Percentiles rank a stretch among this genome's conserved stretches.
Conservation (phyloP, 2,888 invertebrate genomes). For the Lasioglossum vierecki region DNA sequence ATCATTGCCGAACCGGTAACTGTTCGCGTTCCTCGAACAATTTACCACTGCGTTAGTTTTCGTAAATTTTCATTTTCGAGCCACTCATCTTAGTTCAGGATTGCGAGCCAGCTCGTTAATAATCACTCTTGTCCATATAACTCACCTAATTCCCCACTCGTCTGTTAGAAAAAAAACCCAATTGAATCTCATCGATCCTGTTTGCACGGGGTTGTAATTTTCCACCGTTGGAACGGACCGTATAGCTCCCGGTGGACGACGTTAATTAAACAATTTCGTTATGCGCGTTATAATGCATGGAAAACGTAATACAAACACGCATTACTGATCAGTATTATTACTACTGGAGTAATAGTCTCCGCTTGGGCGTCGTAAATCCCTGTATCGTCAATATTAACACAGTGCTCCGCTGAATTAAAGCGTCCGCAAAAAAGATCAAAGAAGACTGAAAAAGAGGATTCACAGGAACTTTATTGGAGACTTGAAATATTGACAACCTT, state of each 20-base stretch:
- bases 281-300: background rate
- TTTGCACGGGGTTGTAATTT: background rate
- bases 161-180: background rate
- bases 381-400: background rate
- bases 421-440: background rate
- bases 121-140: background rate
- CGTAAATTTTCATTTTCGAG: background rate
- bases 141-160: background rate
- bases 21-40: background rate
- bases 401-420: background rate
- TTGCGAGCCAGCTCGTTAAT: background rate
- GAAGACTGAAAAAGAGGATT: background rate
- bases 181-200: background rate
- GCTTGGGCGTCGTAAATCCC: background rate
- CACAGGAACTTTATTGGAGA: background rate
- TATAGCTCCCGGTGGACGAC: background rate
- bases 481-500: background rate
- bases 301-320: background rate
- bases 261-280: constrained; percentile 8
- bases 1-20: constrained; percentile 6
- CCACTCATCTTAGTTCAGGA: background rate
- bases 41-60: background rate
- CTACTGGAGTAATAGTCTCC: background rate
- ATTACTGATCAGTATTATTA: background rate
- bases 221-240: background rate